Percentiles rank a stretch among this genome's conserved stretches.
Evolutionary conservation across 2,113 vertebrate genomes (phyloP).

Genomic region (Psilopogon haemacephalus): DNA sequence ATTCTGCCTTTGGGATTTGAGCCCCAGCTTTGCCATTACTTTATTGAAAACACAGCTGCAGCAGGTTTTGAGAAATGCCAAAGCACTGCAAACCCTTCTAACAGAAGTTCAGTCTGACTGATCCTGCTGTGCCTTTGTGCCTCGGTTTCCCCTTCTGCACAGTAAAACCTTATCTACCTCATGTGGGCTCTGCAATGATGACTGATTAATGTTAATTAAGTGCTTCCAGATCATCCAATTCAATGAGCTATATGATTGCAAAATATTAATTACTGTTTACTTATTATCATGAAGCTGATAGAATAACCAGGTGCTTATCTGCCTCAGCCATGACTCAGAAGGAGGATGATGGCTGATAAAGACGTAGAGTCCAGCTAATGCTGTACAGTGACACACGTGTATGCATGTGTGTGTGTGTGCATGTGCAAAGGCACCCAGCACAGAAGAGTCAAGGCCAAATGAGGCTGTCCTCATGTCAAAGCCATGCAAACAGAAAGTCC

Average conservation of each 20-base stretch:
- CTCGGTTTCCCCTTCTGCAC: neutral
- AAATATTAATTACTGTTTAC: slow-evolving; percentile 50
- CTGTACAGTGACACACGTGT: neutral
- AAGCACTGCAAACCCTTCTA: neutral
- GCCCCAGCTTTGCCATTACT: accelerated
- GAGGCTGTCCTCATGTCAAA: neutral
- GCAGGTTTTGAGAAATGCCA: neutral
- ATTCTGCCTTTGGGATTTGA: neutral
- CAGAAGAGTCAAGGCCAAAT: neutral
- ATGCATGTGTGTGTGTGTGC: neutral
- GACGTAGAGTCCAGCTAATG: neutral
- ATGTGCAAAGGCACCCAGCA: neutral
- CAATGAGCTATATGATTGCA: neutral
- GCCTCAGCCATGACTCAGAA: slow-evolving; percentile 28
- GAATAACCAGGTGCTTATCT: slow-evolving; percentile 22
- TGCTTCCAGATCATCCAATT: neutral
- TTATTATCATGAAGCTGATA: neutral
- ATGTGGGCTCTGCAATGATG: neutral
- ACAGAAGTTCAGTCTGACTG: neutral
- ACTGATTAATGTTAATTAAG: slow-evolving; percentile 41
- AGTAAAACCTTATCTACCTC: neutral
- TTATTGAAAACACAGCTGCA: neutral
- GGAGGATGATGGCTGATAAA: neutral
- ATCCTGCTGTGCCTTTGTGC: neutral
- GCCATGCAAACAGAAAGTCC: neutral